Percentiles rank a stretch among this genome's conserved stretches.
Evolutionary conservation across 2,888 invertebrate genomes (phyloP).

Genomic region (Sicus ferrugineus): DNA sequence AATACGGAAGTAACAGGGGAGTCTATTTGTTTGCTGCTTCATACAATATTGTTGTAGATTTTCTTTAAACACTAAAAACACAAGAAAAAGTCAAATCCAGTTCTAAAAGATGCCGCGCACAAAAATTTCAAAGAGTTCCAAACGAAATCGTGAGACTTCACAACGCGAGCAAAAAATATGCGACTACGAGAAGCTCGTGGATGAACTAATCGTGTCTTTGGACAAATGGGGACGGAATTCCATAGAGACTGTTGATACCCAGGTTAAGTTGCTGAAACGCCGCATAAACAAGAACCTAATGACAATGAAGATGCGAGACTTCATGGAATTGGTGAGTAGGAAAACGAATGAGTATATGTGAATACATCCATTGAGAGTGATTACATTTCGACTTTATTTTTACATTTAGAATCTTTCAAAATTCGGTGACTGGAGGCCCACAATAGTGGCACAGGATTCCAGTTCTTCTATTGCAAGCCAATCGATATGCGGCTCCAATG

Average conservation of each 20-base stretch:
- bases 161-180: conserved; percentile 60
- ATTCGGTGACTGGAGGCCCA: conserved; percentile 42
- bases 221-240: conserved; percentile 48
- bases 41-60: too few species aligned
- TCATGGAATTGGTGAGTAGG: conserved; percentile 51
- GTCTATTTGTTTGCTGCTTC: too few species aligned
- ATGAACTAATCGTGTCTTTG: conserved; percentile 48
- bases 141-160: conserved; percentile 61
- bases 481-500: conserved; percentile 43
- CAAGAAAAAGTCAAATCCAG: too few species aligned
- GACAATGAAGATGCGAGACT: conserved; percentile 53
- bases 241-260: conserved; percentile 42
- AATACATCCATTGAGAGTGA: not conserved
- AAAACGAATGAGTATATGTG: not conserved
- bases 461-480: conserved; percentile 43
- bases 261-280: conserved; percentile 43
- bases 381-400: not conserved
- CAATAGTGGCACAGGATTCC: conserved; percentile 1
- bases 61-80: too few species aligned
- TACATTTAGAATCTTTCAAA: conserved; percentile 37
- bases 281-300: conserved; percentile 49
- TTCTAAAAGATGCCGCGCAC: conserved; percentile 60
- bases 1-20: too few species aligned
- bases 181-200: conserved; percentile 54
- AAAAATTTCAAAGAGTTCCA: conserved; percentile 60